phyloP scores from a whole-genome alignment of 1,140 invertebrate genomes.

The Fragariocoptes setiger region DNA sequence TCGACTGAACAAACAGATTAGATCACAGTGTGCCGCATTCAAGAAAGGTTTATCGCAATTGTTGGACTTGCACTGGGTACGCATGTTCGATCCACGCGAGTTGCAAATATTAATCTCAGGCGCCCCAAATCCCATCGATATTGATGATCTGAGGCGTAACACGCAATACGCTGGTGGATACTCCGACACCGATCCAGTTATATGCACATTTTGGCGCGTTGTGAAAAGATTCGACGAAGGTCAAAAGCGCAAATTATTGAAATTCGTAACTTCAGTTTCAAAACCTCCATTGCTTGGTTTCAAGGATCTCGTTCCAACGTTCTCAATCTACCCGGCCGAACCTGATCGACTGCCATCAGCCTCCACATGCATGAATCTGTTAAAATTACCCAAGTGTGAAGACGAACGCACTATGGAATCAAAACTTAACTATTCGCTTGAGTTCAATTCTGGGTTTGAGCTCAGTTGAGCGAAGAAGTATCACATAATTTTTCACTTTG shows the following conservation, averaged over 20 bases:
- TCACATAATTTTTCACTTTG: neutral
- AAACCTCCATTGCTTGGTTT: constrained; percentile 84
- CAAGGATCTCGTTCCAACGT: constrained; percentile 71
- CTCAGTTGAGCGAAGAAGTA: constrained; percentile 29
- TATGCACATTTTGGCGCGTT: constrained; percentile 51
- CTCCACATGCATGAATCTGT: constrained; percentile 85
- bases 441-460: constrained; percentile 79
- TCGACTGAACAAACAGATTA: constrained; percentile 69
- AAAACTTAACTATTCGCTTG: constrained; percentile 70
- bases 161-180: constrained; percentile 56
- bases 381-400: constrained; percentile 69
- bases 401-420: constrained; percentile 38
- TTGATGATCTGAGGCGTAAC: constrained; percentile 50
- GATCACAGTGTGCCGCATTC: constrained; percentile 49
- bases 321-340: constrained; percentile 65
- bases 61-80: constrained; percentile 56
- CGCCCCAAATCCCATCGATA: constrained; percentile 58
- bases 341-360: constrained; percentile 62
- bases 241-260: constrained; percentile 51
- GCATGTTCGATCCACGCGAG: constrained; percentile 79
- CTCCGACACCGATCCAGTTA: constrained; percentile 30
- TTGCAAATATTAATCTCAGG: constrained; percentile 76
- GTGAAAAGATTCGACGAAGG: constrained; percentile 46
- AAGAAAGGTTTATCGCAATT: constrained; percentile 55
- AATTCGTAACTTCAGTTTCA: constrained; percentile 90